Percentiles rank a stretch among this genome's conserved stretches.
These are phyloP conservation scores for Dendrolimus punctatus DNA, from an alignment of 1,140 invertebrate species.

Conservation along the genomic window DNA sequence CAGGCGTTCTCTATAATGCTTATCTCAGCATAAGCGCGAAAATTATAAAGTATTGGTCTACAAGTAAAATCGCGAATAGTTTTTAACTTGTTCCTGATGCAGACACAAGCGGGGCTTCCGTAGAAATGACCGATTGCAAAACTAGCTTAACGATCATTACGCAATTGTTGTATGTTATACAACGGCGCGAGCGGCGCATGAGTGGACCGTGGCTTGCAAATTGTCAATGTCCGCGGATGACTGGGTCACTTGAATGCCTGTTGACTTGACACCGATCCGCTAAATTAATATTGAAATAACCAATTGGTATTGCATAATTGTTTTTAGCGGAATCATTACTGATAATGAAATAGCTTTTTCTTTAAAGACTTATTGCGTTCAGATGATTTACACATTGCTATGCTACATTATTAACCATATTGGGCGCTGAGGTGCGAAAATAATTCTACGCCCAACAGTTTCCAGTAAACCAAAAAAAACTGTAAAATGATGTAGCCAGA, in stretches of 20 bases:
- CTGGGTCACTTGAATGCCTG: constrained; percentile 16
- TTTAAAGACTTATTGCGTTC: constrained; percentile 6
- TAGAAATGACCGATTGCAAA: constrained; percentile 8
- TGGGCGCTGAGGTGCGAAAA: too few species aligned
- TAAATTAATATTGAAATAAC: constrained; percentile 8
- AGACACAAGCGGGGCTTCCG: constrained; percentile 7
- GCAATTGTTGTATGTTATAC: constrained; percentile 19
- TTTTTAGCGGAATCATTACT: neutral
- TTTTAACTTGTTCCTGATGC: constrained; percentile 8
- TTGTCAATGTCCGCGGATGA: constrained; percentile 14
- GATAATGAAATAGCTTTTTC: neutral
- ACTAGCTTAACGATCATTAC: constrained; percentile 12
- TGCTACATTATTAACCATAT: too few species aligned
- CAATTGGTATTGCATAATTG: neutral
- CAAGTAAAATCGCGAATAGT: too few species aligned
- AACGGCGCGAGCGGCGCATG: constrained; percentile 6
- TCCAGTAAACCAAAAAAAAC: too few species aligned
- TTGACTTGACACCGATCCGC: constrained; percentile 17
- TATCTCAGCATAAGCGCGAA: too few species aligned
- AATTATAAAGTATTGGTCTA: too few species aligned
- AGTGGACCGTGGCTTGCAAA: constrained; percentile 5
- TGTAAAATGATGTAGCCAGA: too few species aligned
- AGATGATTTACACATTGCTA: constrained; percentile 5
- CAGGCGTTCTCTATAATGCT: too few species aligned
- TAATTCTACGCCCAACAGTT: too few species aligned